Base-by-base conservation (phyloP, 1,140 invertebrate species). In the Polypedilum pembai region DNA sequence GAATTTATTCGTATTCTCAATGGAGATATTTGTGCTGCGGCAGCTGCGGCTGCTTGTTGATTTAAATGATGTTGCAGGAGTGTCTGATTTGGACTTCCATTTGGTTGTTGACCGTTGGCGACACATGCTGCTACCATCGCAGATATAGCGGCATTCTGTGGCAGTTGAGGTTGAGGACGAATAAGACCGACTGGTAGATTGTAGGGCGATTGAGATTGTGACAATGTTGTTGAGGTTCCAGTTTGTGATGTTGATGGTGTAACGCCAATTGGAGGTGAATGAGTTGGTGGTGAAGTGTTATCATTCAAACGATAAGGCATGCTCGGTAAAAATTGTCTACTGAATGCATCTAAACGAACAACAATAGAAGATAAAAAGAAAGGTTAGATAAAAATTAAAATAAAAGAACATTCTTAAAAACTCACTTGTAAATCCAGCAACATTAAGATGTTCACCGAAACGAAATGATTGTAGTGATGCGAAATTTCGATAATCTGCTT, bases 1-100 rank as follows among this genome's bases (percentile, higher is more conserved):
- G 83, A 83, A 77, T 82, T 83, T 75, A 85, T 84, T 73, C 85
- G 83, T 75, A 86, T 82, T 77, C 85, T 81, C 33, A 85, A 78
- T 2, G 84, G 83, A 8, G 81, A 79, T 40, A 78, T 78, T 41
- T 83, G 78, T 41, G 82, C 80, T 3, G 81, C 78, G 78, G 78
- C 76, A 79, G 80, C 78, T 77, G 79, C 77, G 78, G 80, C 74
- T 77, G 79, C 79, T 79, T 79, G 75, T 18, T 76, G 76, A 18
- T 79, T 78, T 77, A 75, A 56, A 12, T 56, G 45, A 78, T 15
- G 73, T 21, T 18, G 41, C n/a, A 21, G 63, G 33, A 45, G 45
- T 65, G 20, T 12, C 73, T 74, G 21, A 75, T 77, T 40, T 66
- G 73, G 24, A 72, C 24, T 8, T 73, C 66, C 76, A 76, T 80